A percentile compares a stretch with the other conserved stretches of the same genome.
Evolutionary conservation across 2,888 invertebrate species (phyloP).

Genomic region (Drosophila algonquin): DNA sequence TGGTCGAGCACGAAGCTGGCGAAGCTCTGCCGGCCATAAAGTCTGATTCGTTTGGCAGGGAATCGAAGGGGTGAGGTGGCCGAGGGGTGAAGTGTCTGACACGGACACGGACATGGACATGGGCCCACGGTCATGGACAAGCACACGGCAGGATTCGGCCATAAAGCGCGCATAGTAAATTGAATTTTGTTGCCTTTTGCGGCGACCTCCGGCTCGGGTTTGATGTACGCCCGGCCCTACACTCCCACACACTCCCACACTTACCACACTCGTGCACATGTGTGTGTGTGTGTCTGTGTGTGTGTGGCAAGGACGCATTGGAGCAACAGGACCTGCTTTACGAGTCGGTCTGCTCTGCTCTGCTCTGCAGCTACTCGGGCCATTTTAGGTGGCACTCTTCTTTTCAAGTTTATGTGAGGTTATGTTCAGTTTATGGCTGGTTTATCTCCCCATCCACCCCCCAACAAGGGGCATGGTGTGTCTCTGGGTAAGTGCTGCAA

Average conservation of each 20-base stretch:
- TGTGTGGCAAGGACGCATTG: slow-evolving; percentile 45
- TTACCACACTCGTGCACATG: not conserved
- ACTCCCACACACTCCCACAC: no score
- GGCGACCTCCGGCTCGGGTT: slow-evolving; percentile 53
- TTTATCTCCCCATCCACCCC: slow-evolving; percentile 1
- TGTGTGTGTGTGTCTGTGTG: slow-evolving; percentile 16
- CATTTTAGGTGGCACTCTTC: slow-evolving; percentile 62
- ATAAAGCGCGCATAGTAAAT: slow-evolving; percentile 78
- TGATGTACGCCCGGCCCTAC: slow-evolving; percentile 43
- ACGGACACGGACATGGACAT: slow-evolving; percentile 1
- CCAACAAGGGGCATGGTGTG: not conserved
- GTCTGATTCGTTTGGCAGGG: slow-evolving; percentile 51
- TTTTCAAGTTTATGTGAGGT: slow-evolving; percentile 57
- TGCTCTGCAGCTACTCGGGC: slow-evolving; percentile 38
- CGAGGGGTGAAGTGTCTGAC: not conserved
- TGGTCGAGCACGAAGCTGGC: not conserved
- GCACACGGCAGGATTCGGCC: slow-evolving; percentile 55
- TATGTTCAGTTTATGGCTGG: slow-evolving; percentile 50
- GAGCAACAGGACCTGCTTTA: slow-evolving; percentile 50
- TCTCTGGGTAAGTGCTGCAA: not conserved
- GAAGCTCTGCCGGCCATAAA: slow-evolving; percentile 46
- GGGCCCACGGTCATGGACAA: slow-evolving; percentile 7
- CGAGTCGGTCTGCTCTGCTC: slow-evolving; percentile 32
- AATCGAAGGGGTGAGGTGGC: not conserved
- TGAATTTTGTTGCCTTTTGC: slow-evolving; percentile 78